These are phyloP conservation scores for Ichneumoninae sp. DNA, from an alignment of 2,888 invertebrate genomes.

Conservation along the genomic window DNA sequence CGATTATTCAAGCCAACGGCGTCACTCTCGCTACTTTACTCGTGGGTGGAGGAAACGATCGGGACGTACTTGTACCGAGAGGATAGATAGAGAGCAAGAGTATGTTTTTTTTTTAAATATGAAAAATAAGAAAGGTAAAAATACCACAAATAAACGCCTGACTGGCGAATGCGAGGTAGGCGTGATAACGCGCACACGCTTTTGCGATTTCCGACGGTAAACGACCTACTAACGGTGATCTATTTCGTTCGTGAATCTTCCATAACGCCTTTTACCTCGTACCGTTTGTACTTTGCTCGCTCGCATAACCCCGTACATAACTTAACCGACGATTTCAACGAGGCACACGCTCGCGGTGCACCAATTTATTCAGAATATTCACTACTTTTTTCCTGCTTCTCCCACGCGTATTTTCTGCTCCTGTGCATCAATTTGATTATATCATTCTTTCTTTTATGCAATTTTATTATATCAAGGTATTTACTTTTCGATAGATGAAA, in stretches of 20 bases:
- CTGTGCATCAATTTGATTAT: not conserved
- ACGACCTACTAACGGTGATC: slow-evolving; percentile 73
- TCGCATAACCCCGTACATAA: slow-evolving; percentile 26
- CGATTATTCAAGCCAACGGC: slow-evolving; percentile 50
- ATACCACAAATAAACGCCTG: slow-evolving; percentile 21
- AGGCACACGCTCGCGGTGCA: slow-evolving; percentile 54
- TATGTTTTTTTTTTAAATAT: not conserved
- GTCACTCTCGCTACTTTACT: slow-evolving; percentile 45
- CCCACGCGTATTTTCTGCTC: not conserved
- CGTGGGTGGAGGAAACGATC: slow-evolving; percentile 44
- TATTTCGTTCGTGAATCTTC: slow-evolving; percentile 73
- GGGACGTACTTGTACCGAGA: slow-evolving; percentile 4
- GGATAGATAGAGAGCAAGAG: slow-evolving; percentile 18
- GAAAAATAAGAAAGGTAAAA: slow-evolving; percentile 10
- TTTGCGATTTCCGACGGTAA: slow-evolving; percentile 66
- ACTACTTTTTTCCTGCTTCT: slow-evolving; percentile 20
- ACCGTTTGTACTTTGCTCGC: slow-evolving; percentile 25
- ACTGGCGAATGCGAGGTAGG: slow-evolving; percentile 21
- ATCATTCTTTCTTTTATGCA: not conserved
- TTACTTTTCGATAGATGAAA: not conserved
- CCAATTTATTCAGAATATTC: slow-evolving; percentile 67
- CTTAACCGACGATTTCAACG: slow-evolving; percentile 43
- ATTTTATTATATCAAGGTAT: not conserved
- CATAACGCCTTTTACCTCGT: slow-evolving; percentile 43
- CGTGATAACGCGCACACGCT: slow-evolving; percentile 30